Percentiles rank a stretch among this genome's conserved stretches.
Conservation (phyloP, 1,140 invertebrate genomes). For the Penaeus japonicus region DNA sequence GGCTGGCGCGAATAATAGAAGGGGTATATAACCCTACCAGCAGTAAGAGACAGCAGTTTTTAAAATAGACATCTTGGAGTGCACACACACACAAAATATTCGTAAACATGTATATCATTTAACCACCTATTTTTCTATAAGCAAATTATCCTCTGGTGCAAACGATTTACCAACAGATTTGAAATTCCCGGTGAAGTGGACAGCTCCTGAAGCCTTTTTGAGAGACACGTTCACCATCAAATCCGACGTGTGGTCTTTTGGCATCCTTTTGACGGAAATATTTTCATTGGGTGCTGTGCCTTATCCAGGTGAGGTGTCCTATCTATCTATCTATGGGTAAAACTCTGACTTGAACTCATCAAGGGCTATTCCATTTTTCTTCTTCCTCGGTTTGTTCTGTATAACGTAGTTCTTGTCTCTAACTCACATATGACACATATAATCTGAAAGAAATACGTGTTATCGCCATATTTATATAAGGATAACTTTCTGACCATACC, state of each 20-base stretch:
- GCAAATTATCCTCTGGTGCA: too few species aligned
- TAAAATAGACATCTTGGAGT: neutral
- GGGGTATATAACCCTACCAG: neutral
- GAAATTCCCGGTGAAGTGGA: constrained; percentile 96
- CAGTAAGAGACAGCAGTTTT: neutral
- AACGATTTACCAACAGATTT: constrained; percentile 67
- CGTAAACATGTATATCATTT: too few species aligned
- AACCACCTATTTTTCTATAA: too few species aligned
- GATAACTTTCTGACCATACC: too few species aligned
- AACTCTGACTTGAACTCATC: too few species aligned
- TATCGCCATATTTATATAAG: too few species aligned
- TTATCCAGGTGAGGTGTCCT: constrained; percentile 78
- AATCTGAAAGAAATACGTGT: too few species aligned
- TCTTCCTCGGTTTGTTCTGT: too few species aligned
- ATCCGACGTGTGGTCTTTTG: constrained; percentile 69
- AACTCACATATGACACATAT: too few species aligned
- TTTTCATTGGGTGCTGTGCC: constrained; percentile 93
- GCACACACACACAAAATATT: neutral
- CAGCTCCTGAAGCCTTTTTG: constrained; percentile 96
- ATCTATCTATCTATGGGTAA: too few species aligned
- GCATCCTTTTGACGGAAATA: constrained; percentile 94
- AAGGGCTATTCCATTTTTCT: too few species aligned
- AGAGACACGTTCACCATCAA: constrained; percentile 94
- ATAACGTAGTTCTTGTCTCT: too few species aligned
- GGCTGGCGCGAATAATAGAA: constrained; percentile 73